phyloP scores from a whole-genome alignment of 2,113 vertebrate species.

The Campylomormyrus numenius region DNA sequence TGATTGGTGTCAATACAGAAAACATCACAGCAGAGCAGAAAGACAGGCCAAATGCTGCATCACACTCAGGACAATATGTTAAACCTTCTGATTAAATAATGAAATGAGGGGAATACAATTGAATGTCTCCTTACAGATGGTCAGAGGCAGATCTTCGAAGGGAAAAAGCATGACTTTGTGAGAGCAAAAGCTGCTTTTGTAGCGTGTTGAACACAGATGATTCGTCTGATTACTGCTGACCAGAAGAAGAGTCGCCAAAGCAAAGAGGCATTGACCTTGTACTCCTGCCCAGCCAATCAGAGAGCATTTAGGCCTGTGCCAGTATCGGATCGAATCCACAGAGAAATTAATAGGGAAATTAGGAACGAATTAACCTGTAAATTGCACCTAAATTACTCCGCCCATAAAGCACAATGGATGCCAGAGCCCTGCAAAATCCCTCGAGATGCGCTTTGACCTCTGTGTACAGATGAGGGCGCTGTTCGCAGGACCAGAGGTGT shows the following conservation, averaged over 20 bases:
- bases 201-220: not conserved
- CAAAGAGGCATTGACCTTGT: not conserved
- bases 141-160: not conserved
- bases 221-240: not conserved
- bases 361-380: not conserved
- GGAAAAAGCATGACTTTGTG: not conserved
- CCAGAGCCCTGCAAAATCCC: not conserved
- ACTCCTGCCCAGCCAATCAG: not conserved
- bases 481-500: not conserved
- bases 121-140: not conserved
- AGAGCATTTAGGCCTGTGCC: not conserved
- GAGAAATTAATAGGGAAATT: slow-evolving; percentile 8
- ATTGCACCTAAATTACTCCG: not conserved
- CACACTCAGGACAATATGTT: not conserved
- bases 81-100: not conserved
- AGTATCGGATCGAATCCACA: not conserved
- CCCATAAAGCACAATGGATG: not conserved
- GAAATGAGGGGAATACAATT: too few species aligned
- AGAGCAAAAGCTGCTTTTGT: not conserved
- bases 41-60: not conserved
- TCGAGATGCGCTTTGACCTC: not conserved
- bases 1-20: not conserved
- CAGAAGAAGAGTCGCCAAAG: slow-evolving; percentile 1
- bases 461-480: not conserved
- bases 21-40: not conserved